Conservation (phyloP, 1,140 invertebrate genomes). For the Drosophila arizonae region DNA sequence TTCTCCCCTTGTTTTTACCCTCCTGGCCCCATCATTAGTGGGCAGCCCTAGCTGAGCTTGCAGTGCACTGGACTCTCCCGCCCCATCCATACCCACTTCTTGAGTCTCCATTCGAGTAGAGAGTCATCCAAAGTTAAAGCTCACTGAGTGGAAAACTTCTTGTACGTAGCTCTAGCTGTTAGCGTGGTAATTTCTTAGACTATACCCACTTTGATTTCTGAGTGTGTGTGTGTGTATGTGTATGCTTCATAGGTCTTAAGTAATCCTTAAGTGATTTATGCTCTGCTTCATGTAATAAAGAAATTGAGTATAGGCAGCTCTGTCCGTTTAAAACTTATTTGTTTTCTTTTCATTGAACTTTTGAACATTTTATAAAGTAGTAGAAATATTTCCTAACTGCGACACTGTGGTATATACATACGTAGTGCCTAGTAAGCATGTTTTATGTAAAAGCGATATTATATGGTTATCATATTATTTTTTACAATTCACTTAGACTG, state of each 20-base stretch:
- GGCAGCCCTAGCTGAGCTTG: conserved; percentile 62
- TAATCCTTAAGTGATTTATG: conserved; percentile 1
- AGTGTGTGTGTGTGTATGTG: neutral
- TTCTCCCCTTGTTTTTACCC: neutral
- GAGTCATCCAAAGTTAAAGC: conserved; percentile 19
- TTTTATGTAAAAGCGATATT: too few species aligned
- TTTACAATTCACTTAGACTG: too few species aligned
- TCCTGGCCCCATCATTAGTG: conserved; percentile 62
- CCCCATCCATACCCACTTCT: too few species aligned
- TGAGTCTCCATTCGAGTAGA: neutral
- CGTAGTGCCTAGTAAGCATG: too few species aligned
- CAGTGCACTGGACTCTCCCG: conserved; percentile 10
- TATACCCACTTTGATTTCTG: conserved; percentile 1
- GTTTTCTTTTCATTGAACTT: too few species aligned
- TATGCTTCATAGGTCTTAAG: neutral
- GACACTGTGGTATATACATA: too few species aligned
- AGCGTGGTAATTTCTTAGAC: conserved; percentile 1
- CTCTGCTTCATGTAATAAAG: too few species aligned
- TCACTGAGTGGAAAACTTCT: conserved; percentile 23
- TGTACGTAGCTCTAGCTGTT: neutral
- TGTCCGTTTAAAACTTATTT: neutral
- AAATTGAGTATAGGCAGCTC: neutral
- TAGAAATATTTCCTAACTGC: too few species aligned
- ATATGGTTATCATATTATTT: too few species aligned
- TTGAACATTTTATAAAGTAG: too few species aligned